Conservation (phyloP, 2,797 vertebrate species). For the Amniataba percoides region DNA sequence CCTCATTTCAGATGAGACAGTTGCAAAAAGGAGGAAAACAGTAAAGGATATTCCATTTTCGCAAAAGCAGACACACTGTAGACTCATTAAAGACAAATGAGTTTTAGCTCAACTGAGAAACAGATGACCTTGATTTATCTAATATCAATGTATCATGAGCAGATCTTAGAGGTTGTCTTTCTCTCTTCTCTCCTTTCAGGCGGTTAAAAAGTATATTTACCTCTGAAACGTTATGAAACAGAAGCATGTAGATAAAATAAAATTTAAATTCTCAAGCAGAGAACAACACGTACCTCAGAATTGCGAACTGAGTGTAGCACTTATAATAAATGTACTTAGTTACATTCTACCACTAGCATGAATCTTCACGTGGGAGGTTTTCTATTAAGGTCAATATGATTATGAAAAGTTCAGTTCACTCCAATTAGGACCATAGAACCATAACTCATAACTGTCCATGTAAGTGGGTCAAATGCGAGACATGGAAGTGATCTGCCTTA, state of each 20-base stretch:
- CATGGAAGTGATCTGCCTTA: not conserved
- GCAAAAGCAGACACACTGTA: no score
- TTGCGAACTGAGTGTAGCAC: not conserved
- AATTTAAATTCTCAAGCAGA: not conserved
- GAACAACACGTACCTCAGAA: no score
- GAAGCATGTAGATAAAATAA: not conserved
- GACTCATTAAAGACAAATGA: no score
- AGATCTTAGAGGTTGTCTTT: no score
- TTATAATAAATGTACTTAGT: not conserved
- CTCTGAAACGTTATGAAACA: not conserved
- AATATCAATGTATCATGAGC: no score
- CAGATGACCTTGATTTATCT: no score
- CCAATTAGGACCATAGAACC: not conserved
- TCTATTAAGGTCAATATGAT: not conserved
- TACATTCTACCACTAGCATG: not conserved
- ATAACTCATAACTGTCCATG: not conserved
- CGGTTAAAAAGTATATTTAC: not conserved
- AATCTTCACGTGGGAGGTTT: not conserved
- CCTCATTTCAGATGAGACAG: not conserved
- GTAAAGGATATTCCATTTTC: no score
- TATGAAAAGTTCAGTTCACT: not conserved
- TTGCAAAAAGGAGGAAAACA: not conserved
- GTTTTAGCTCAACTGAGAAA: no score
- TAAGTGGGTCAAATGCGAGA: constrained; percentile 11
- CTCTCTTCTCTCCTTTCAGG: no score